phyloP scores from a whole-genome alignment of 2,797 vertebrate genomes.

The Smutsia temminckii region DNA sequence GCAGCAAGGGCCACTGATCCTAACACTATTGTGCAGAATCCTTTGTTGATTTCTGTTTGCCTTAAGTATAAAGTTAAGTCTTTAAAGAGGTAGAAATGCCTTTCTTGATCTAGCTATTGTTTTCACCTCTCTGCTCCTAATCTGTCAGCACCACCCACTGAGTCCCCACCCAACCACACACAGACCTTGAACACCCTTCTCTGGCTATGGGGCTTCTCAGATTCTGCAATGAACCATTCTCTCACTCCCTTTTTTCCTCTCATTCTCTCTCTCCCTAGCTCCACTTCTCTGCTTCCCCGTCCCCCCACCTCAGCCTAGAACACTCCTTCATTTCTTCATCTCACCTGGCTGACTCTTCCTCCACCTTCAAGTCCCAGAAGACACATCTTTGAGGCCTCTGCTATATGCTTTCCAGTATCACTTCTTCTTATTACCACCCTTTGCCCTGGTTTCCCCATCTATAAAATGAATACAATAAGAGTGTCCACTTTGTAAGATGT shows the following conservation, averaged over 20 bases:
- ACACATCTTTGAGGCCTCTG: not conserved
- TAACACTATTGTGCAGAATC: not conserved
- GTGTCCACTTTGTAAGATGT: not conserved
- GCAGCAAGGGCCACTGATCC: not conserved
- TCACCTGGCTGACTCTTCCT: not conserved
- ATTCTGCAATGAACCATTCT: not conserved
- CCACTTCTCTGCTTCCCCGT: accelerated
- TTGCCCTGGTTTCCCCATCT: not conserved
- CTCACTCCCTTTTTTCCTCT: not conserved
- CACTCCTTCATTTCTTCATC: not conserved
- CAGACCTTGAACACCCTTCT: not conserved
- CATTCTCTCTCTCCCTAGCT: no score
- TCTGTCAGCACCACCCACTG: not conserved
- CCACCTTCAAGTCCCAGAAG: not conserved
- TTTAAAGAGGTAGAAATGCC: not conserved
- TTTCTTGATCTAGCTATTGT: not conserved
- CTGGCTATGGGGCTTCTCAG: not conserved
- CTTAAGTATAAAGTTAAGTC: not conserved
- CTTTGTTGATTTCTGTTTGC: not conserved
- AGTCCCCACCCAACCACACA: not conserved
- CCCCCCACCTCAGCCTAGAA: not conserved
- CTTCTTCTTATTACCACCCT: not conserved
- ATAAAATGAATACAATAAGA: not conserved
- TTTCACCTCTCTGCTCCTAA: not conserved
- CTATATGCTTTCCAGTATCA: not conserved